Conservation (phyloP, 2,888 invertebrate genomes). For the Perizoma affinitatum region DNA sequence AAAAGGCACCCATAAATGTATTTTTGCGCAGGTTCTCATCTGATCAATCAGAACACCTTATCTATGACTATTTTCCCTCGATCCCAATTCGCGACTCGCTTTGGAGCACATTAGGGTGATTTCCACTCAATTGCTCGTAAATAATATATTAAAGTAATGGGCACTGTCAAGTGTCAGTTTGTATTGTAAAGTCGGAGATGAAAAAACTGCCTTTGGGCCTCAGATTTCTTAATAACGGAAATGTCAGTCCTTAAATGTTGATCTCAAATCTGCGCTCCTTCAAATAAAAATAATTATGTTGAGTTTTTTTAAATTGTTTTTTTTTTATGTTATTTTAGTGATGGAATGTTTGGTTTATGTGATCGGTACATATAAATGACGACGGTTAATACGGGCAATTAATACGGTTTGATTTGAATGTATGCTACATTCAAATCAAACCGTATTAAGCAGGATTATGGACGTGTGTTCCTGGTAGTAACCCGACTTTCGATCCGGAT, state of each 20-base stretch:
- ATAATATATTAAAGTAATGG: slow-evolving; percentile 56
- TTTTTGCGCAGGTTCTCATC: too few species aligned
- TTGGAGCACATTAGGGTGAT: slow-evolving; percentile 40
- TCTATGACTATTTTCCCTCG: slow-evolving; percentile 26
- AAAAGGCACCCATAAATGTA: too few species aligned
- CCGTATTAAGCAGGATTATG: neutral
- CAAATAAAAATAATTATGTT: too few species aligned
- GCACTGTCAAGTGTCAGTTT: slow-evolving; percentile 54
- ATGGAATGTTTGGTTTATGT: neutral
- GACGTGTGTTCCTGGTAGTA: neutral
- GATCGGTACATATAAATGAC: neutral
- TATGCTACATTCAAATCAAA: neutral
- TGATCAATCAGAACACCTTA: slow-evolving; percentile 7
- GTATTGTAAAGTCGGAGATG: slow-evolving; percentile 35
- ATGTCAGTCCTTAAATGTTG: neutral
- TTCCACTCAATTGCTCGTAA: slow-evolving; percentile 57
- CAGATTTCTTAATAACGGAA: neutral
- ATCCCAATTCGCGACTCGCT: slow-evolving; percentile 32
- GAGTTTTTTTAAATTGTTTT: too few species aligned
- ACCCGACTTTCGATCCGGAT: too few species aligned
- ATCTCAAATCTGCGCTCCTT: neutral
- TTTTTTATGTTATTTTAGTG: neutral
- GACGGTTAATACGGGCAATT: too few species aligned
- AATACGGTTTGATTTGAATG: too few species aligned
- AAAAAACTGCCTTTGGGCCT: slow-evolving; percentile 15